Percentiles rank a stretch among this genome's conserved stretches.
phyloP scores from a whole-genome alignment of 2,797 vertebrate species.

The Danio choprae region DNA sequence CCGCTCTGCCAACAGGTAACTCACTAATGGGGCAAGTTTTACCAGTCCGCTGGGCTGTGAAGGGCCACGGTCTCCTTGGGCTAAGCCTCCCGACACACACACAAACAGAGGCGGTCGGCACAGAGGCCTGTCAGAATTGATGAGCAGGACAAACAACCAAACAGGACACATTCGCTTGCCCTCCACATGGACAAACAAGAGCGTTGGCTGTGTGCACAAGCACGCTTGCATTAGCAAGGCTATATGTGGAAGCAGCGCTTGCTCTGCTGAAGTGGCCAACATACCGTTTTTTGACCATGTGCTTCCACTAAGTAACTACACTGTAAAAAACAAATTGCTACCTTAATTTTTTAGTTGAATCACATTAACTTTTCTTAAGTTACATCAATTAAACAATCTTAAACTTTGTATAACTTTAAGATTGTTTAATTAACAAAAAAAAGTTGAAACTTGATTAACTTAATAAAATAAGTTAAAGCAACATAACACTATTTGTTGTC shows the following conservation, averaged over 20 bases:
- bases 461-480: no score
- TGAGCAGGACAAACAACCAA: conserved; percentile 42
- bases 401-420: no score
- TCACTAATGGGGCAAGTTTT: conserved; percentile 44
- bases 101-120: conserved; percentile 11
- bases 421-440: no score
- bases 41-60: conserved; percentile 51
- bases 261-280: background rate
- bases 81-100: background rate
- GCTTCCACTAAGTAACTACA: background rate
- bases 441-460: no score
- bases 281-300: background rate
- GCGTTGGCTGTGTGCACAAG: conserved; percentile 2
- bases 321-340: no score
- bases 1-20: conserved; percentile 47
- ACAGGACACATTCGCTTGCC: conserved; percentile 38
- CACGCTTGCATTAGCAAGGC: background rate
- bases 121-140: conserved; percentile 36
- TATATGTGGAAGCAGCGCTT: background rate
- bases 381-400: no score
- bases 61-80: conserved; percentile 26
- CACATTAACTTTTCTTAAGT: no score
- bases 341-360: no score
- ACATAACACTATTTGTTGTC: no score
- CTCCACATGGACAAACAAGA: conserved; percentile 31